Evolutionary conservation across 2,113 vertebrate genomes (phyloP).

Genomic region (Trematomus loennbergii): DNA sequence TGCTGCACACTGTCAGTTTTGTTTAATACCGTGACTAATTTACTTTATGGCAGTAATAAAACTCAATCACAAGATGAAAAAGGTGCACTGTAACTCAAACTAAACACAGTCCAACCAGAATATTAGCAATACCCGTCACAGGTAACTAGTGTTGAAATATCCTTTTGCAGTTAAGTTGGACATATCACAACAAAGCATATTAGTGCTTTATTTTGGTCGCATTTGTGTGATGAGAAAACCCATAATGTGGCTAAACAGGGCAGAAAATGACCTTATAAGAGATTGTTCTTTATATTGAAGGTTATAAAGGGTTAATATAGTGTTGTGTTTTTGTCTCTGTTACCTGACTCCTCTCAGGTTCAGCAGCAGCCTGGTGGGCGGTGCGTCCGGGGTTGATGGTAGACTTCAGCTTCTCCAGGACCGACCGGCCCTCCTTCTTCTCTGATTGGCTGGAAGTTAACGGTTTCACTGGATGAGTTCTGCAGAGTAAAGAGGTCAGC

Average conservation of each 20-base stretch:
- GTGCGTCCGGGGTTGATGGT: conserved; percentile 84
- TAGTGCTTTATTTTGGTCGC: not conserved
- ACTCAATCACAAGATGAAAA: not conserved
- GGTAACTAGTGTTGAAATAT: not conserved
- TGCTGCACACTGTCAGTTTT: conserved; percentile 17
- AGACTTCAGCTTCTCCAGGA: conserved; percentile 90
- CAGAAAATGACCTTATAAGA: not conserved
- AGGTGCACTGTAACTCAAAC: not conserved
- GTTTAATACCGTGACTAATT: not conserved
- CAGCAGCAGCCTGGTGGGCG: conserved; percentile 70
- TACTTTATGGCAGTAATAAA: not conserved
- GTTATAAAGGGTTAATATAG: not conserved
- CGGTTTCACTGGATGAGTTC: conserved; percentile 95
- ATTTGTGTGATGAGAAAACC: not conserved
- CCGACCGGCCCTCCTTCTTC: conserved; percentile 85
- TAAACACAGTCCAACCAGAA: not conserved
- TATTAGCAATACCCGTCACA: not conserved
- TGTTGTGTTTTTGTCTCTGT: not conserved
- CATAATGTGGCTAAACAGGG: not conserved
- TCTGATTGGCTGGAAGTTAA: conserved; percentile 84
- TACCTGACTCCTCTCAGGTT: conserved; percentile 81
- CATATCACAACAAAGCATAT: not conserved
- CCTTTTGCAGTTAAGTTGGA: not conserved
- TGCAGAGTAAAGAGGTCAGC: conserved; percentile 71
- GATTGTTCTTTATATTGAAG: not conserved